Percentiles rank a stretch among this genome's conserved stretches.
phyloP scores from a whole-genome alignment of 2,888 invertebrate species.

The Drosophila borborema region DNA sequence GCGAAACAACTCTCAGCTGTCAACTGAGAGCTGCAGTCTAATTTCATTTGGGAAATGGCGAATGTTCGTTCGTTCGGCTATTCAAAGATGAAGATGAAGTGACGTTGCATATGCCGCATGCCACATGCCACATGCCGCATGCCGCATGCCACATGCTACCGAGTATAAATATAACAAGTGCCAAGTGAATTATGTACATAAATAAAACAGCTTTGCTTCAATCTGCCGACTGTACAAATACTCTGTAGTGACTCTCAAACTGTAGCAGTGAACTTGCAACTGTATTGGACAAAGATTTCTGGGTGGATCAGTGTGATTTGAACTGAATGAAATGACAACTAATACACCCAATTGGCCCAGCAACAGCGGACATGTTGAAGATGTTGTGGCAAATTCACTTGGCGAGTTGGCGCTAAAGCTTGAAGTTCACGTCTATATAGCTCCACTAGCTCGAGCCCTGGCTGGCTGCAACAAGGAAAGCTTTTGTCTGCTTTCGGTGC shows the following conservation, averaged over 20 bases:
- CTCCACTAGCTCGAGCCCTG: too few relatives aligned
- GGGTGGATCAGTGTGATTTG: neutral
- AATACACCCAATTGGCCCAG: neutral
- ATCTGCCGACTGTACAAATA: slow-evolving; percentile 1
- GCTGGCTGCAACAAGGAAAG: slow-evolving; percentile 6
- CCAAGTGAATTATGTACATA: slow-evolving; percentile 78
- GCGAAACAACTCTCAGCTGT: slow-evolving; percentile 16
- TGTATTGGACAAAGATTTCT: neutral
- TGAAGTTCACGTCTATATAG: slow-evolving; percentile 5
- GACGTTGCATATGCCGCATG: slow-evolving; percentile 53
- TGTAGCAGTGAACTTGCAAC: neutral
- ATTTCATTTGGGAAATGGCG: slow-evolving; percentile 54
- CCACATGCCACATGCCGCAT: slow-evolving; percentile 39
- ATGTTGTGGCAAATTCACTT: slow-evolving; percentile 13
- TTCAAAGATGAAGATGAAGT: slow-evolving; percentile 58
- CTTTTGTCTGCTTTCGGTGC: slow-evolving; percentile 35
- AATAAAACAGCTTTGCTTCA: slow-evolving; percentile 50
- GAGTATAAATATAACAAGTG: slow-evolving; percentile 79
- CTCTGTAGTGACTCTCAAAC: slow-evolving; percentile 1
- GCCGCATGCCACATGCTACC: slow-evolving; percentile 51
- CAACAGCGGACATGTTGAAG: slow-evolving; percentile 8
- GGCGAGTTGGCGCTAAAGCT: slow-evolving; percentile 13
- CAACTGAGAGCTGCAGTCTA: slow-evolving; percentile 44
- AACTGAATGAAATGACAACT: neutral
- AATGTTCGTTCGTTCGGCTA: slow-evolving; percentile 18